Conservation (phyloP, 2,113 vertebrate genomes). For the Thymallus thymallus region DNA sequence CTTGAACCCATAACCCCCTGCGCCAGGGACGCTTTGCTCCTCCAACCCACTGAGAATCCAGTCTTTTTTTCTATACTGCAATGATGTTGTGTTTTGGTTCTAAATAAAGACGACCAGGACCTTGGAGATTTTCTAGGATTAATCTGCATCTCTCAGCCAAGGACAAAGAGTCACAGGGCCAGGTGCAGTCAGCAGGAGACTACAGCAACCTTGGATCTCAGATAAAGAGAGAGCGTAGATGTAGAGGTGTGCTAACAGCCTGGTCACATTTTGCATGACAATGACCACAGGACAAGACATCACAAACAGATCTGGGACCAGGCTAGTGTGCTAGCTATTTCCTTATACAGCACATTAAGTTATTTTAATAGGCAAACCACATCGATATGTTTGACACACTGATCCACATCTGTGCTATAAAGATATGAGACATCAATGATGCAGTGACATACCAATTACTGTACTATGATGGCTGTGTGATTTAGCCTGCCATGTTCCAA, state of each 20-base stretch:
- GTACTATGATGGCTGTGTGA: background rate
- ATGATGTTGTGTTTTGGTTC: constrained; percentile 25
- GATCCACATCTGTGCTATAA: background rate
- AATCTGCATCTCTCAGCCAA: constrained; percentile 45
- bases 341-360: too few relatives aligned
- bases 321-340: too few relatives aligned
- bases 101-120: constrained; percentile 31
- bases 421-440: background rate
- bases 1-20: background rate
- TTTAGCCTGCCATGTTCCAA: background rate
- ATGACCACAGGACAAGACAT: constrained; percentile 1
- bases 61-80: constrained; percentile 36
- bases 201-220: background rate
- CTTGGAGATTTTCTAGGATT: constrained; percentile 34
- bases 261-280: too few relatives aligned
- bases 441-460: background rate
- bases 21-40: background rate
- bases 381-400: background rate
- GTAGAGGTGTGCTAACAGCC: too few relatives aligned
- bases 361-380: too few relatives aligned
- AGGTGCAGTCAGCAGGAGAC: constrained; percentile 50
- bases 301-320: too few relatives aligned
- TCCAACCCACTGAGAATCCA: background rate
- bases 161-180: constrained; percentile 45
- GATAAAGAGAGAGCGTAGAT: constrained; percentile 1